These are phyloP conservation scores for Mythimna vitellina DNA, from an alignment of 2,888 invertebrate species.

Conservation along the genomic window DNA sequence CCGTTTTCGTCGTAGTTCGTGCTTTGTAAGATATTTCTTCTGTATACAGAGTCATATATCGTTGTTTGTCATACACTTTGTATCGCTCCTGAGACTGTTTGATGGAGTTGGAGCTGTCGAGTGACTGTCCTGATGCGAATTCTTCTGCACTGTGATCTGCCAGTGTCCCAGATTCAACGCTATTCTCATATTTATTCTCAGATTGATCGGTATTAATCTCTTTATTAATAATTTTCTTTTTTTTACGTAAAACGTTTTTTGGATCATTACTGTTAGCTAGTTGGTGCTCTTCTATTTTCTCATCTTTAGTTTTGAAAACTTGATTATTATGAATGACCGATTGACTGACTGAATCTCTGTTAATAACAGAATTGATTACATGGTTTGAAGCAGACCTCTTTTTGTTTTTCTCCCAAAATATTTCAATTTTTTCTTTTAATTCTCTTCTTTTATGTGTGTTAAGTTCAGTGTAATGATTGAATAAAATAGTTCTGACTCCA, in stretches of 20 bases:
- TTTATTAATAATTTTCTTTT: neutral
- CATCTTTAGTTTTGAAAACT: neutral
- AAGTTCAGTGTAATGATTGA: slow-evolving; percentile 72
- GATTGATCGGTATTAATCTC: neutral
- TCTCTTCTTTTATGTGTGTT: slow-evolving; percentile 62
- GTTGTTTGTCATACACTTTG: neutral
- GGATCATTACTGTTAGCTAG: neutral
- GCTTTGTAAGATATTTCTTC: slow-evolving; percentile 12
- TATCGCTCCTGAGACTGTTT: slow-evolving; percentile 10
- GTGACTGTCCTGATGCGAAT: slow-evolving; percentile 3
- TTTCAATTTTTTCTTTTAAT: slow-evolving; percentile 59
- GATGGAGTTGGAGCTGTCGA: slow-evolving; percentile 30
- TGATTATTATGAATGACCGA: neutral
- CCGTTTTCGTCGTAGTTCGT: neutral
- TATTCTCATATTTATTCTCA: neutral
- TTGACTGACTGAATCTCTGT: neutral
- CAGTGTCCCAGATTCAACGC: neutral
- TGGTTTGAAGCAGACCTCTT: neutral
- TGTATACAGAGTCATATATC: slow-evolving; percentile 24
- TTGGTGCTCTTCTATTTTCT: neutral
- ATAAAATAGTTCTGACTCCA: slow-evolving; percentile 67
- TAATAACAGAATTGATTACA: neutral
- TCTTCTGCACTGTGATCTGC: neutral
- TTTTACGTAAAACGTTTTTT: neutral
- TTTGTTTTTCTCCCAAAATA: slow-evolving; percentile 26